Conservation (phyloP, 1,140 invertebrate genomes). For the Neelides sp. region DNA sequence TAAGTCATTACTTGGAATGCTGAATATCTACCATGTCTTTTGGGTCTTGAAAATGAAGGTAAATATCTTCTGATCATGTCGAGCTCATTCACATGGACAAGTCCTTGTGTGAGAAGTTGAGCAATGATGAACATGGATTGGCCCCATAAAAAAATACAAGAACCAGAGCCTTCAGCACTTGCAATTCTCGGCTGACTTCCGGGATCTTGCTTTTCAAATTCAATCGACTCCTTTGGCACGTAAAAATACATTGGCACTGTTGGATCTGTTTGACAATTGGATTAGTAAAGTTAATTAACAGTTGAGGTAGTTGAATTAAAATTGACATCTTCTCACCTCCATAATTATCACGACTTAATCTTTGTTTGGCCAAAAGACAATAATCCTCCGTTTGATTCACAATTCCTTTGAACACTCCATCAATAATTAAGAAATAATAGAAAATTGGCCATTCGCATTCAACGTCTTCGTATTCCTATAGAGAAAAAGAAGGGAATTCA, state of each 20-base stretch:
- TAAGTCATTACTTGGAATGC: conserved; percentile 72
- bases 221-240: conserved; percentile 66
- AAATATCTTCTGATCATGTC: conserved; percentile 90
- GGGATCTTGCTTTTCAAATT: conserved; percentile 57
- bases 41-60: conserved; percentile 85
- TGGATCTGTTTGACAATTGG: conserved; percentile 55
- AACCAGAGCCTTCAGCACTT: conserved; percentile 44
- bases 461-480: conserved; percentile 82
- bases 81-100: conserved; percentile 87
- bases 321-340: conserved; percentile 47
- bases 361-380: conserved; percentile 63
- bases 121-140: conserved; percentile 90
- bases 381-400: conserved; percentile 88
- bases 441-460: conserved; percentile 98
- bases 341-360: conserved; percentile 60
- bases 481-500: conserved; percentile 12
- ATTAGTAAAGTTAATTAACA: conserved; percentile 10
- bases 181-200: conserved; percentile 52
- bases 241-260: conserved; percentile 80
- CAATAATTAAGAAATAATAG: conserved; percentile 89
- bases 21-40: conserved; percentile 73
- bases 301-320: conserved; percentile 1
- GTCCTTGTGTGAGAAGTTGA: conserved; percentile 70
- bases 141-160: conserved; percentile 62
- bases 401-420: conserved; percentile 76